A percentile compares a stretch with the other conserved stretches of the same genome.
phyloP scores from a whole-genome alignment of 2,888 invertebrate genomes.

The Bibio marci region DNA sequence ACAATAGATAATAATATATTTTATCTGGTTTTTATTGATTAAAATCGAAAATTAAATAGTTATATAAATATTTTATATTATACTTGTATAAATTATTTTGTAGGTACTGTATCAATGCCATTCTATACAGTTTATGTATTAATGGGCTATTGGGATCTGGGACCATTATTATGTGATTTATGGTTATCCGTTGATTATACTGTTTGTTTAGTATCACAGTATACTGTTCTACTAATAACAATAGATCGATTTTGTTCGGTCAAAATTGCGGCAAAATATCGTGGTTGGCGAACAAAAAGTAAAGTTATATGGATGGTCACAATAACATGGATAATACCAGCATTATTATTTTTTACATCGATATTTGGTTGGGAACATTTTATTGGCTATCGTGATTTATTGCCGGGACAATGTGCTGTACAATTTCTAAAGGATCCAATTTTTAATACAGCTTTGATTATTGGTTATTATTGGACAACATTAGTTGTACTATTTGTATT shows the following conservation, averaged over 20 bases:
- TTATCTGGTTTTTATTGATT: no score
- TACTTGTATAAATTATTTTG: neutral
- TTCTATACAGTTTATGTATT: conserved; percentile 96
- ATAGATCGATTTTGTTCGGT: conserved; percentile 98
- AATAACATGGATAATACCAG: conserved; percentile 93
- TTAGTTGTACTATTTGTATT: conserved; percentile 85
- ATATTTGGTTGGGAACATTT: conserved; percentile 99
- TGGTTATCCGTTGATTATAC: conserved; percentile 99
- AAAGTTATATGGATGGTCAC: conserved; percentile 91
- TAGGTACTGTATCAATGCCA: conserved; percentile 93
- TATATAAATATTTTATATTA: neutral
- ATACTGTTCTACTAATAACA: conserved; percentile 95
- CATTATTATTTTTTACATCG: conserved; percentile 88
- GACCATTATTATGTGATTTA: conserved; percentile 87
- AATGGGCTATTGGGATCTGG: conserved; percentile 93
- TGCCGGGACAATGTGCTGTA: conserved; percentile 81
- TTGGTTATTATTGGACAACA: conserved; percentile 96
- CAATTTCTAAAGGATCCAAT: conserved; percentile 95
- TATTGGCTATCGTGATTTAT: conserved; percentile 75
- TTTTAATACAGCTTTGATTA: conserved; percentile 92
- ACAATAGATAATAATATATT: no score
- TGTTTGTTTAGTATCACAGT: conserved; percentile 96
- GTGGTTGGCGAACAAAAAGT: conserved; percentile 90
- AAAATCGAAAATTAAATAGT: neutral
- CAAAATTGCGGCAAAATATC: conserved; percentile 91